phyloP scores from a whole-genome alignment of 2,888 invertebrate species.

The Eupelmus urozonus region DNA sequence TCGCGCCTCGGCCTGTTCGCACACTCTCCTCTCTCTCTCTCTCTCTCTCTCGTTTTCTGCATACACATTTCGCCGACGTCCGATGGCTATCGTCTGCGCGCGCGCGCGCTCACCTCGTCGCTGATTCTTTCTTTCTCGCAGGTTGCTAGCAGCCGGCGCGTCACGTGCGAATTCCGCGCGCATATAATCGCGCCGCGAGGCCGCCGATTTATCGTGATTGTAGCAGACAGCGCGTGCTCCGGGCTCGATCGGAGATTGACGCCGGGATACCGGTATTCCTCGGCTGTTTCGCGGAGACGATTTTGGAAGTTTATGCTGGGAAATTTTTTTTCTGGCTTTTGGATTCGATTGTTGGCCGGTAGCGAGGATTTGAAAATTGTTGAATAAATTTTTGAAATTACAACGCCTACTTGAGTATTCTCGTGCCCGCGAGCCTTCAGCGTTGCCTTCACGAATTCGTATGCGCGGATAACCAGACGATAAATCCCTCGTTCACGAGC shows the following conservation, averaged over 20 bases:
- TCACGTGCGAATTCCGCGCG: constrained; percentile 37
- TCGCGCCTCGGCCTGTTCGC: constrained; percentile 5
- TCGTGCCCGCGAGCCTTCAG: neutral
- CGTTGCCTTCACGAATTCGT: neutral
- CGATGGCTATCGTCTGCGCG: constrained; percentile 15
- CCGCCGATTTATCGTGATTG: neutral
- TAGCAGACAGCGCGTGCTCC: neutral
- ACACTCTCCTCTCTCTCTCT: no score
- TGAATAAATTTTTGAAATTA: no score
- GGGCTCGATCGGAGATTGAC: neutral
- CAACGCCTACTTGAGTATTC: neutral
- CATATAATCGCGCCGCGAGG: neutral
- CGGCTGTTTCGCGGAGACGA: no score
- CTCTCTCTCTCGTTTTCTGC: no score
- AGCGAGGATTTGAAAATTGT: no score
- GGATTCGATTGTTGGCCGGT: no score
- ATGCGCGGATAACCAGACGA: no score
- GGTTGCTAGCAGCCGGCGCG: constrained; percentile 1
- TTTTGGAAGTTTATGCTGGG: no score
- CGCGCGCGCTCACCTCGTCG: neutral
- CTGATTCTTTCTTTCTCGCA: constrained; percentile 16
- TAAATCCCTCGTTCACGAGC: no score
- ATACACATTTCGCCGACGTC: neutral
- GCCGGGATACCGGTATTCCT: neutral
- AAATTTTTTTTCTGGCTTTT: no score